Conservation (phyloP, 2,888 invertebrate species). For the Sminthurides aquaticus region DNA sequence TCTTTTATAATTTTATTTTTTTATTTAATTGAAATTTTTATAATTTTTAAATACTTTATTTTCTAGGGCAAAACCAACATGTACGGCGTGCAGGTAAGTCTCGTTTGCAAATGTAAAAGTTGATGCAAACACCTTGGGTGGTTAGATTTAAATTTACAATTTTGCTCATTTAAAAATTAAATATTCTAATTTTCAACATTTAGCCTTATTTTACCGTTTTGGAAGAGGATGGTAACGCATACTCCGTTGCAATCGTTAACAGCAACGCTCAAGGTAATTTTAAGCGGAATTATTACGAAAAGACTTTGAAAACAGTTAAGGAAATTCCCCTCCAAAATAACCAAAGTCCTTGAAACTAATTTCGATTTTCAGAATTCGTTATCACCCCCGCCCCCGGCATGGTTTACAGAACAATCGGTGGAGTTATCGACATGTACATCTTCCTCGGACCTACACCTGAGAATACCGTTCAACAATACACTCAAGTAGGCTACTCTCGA, state of each 20-base stretch:
- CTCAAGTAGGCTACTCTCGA: slow-evolving; percentile 52
- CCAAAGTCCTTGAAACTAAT: too few relatives aligned
- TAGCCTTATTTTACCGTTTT: slow-evolving; percentile 70
- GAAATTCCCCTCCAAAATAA: too few relatives aligned
- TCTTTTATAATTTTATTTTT: background rate
- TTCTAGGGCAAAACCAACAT: slow-evolving; percentile 30
- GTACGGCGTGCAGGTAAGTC: slow-evolving; percentile 28
- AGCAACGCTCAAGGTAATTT: slow-evolving; percentile 74
- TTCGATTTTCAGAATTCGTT: slow-evolving; percentile 64
- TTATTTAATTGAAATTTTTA: background rate
- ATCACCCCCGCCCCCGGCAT: slow-evolving; percentile 72
- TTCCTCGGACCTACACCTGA: slow-evolving; percentile 67
- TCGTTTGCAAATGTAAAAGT: too few relatives aligned
- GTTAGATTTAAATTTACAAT: too few relatives aligned
- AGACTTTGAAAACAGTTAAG: too few relatives aligned
- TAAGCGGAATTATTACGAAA: too few relatives aligned
- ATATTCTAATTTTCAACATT: too few relatives aligned
- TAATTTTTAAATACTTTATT: background rate
- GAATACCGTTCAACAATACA: slow-evolving; percentile 61
- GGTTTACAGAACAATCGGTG: slow-evolving; percentile 74
- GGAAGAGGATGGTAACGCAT: slow-evolving; percentile 62
- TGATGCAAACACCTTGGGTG: too few relatives aligned
- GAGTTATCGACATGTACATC: slow-evolving; percentile 69
- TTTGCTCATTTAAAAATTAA: too few relatives aligned
- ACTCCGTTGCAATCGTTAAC: slow-evolving; percentile 70